These are phyloP conservation scores for Lasiurus cinereus DNA, from an alignment of 2,113 vertebrate species.

Conservation along the genomic window DNA sequence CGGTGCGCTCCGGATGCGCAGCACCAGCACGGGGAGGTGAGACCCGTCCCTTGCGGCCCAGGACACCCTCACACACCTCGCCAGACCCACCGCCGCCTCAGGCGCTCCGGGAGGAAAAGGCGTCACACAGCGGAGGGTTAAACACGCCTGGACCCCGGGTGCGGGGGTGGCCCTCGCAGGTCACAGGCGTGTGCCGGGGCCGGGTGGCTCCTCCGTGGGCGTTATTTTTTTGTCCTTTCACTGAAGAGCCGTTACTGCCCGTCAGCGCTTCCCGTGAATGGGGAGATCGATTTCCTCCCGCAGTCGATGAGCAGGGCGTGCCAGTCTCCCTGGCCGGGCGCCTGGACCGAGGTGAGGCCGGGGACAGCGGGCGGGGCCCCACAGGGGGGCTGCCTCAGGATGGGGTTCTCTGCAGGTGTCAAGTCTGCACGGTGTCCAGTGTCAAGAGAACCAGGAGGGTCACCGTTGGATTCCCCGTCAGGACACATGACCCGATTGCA, in stretches of 20 bases:
- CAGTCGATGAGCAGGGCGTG: not conserved
- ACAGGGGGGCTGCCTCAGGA: rapidly evolving
- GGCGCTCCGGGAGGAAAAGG: not conserved
- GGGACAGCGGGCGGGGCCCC: not conserved
- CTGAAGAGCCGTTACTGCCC: not conserved
- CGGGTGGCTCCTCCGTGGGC: not conserved
- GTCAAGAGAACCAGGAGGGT: too few species aligned
- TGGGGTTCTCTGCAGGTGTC: too few species aligned
- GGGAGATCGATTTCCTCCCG: not conserved
- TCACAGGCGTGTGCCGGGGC: not conserved
- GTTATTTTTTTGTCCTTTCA: not conserved
- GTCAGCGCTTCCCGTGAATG: not conserved
- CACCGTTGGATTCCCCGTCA: too few species aligned
- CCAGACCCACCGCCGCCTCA: not conserved
- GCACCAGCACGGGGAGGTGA: not conserved
- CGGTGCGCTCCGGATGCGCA: not conserved
- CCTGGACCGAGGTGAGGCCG: not conserved
- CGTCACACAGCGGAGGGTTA: rapidly evolving
- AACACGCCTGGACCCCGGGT: not conserved
- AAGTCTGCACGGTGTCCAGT: too few species aligned
- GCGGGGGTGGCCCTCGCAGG: not conserved
- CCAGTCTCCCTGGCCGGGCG: not conserved
- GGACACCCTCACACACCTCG: not conserved
- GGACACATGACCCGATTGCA: too few species aligned
- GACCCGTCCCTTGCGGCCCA: not conserved